These are phyloP conservation scores for Harpalus rufipes DNA, from an alignment of 2,888 invertebrate genomes.

Conservation along the genomic window DNA sequence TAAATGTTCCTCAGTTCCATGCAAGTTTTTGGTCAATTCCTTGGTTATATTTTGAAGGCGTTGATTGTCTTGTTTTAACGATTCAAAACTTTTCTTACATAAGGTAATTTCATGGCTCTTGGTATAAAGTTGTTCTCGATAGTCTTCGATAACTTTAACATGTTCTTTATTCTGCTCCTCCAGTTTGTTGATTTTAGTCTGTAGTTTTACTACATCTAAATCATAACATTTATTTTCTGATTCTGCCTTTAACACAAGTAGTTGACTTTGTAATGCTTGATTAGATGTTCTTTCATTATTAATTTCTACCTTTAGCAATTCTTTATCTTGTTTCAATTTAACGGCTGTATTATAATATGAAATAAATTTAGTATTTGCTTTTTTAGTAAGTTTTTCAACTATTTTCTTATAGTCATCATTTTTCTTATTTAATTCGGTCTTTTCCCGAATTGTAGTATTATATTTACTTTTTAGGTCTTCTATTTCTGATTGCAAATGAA, in stretches of 20 bases:
- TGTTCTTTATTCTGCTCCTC: slow-evolving; percentile 72
- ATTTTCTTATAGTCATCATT: slow-evolving; percentile 55
- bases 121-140: not conserved
- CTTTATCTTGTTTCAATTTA: slow-evolving; percentile 70
- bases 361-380: slow-evolving; percentile 25
- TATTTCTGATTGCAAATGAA: not conserved
- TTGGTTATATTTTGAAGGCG: slow-evolving; percentile 43
- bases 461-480: slow-evolving; percentile 5
- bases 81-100: slow-evolving; percentile 1
- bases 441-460: not conserved
- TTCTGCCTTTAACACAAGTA: slow-evolving; percentile 10
- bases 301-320: slow-evolving; percentile 72
- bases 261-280: not conserved
- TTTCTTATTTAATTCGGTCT: slow-evolving; percentile 33
- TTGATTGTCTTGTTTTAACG: slow-evolving; percentile 9
- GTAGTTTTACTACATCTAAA: slow-evolving; percentile 52
- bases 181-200: slow-evolving; percentile 53
- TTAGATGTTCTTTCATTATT: slow-evolving; percentile 72
- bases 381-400: slow-evolving; percentile 47
- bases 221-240: not conserved
- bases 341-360: slow-evolving; percentile 71
- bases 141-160: slow-evolving; percentile 68
- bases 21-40: slow-evolving; percentile 70
- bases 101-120: not conserved
- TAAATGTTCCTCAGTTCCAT: slow-evolving; percentile 69